phyloP scores from a whole-genome alignment of 2,888 invertebrate genomes.

The Zhuqinia jingwanae region DNA sequence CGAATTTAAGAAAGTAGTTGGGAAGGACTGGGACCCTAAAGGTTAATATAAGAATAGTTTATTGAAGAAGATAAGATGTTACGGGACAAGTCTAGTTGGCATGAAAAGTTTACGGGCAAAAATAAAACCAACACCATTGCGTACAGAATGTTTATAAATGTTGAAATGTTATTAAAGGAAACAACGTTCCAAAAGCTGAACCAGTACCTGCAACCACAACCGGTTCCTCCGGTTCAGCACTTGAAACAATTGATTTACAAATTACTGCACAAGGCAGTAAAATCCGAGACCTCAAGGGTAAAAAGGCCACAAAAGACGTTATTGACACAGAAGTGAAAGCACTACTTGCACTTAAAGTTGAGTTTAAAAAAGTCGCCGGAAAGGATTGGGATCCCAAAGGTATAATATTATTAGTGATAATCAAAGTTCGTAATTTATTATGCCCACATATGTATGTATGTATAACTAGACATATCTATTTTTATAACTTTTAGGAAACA shows the following conservation, averaged over 20 bases:
- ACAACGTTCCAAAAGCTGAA: slow-evolving; percentile 43
- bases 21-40: slow-evolving; percentile 82
- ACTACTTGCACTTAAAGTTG: slow-evolving; percentile 85
- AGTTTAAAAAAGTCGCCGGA: slow-evolving; percentile 85
- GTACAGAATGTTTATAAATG: too few relatives aligned
- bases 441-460: background rate
- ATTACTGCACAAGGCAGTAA: slow-evolving; percentile 84
- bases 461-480: background rate
- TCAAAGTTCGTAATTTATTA: too few relatives aligned
- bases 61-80: background rate
- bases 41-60: slow-evolving; percentile 26
- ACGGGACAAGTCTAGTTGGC: too few relatives aligned
- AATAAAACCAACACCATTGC: slow-evolving; percentile 76
- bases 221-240: slow-evolving; percentile 80
- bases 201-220: background rate
- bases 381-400: slow-evolving; percentile 81
- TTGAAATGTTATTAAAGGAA: slow-evolving; percentile 17
- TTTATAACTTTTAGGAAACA: slow-evolving; percentile 6
- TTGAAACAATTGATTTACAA: slow-evolving; percentile 64
- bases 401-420: too few relatives aligned
- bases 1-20: slow-evolving; percentile 85
- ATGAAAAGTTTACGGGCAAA: slow-evolving; percentile 87
- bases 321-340: slow-evolving; percentile 84
- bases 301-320: slow-evolving; percentile 85
- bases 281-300: slow-evolving; percentile 87